These are phyloP conservation scores for Heliconius cydno DNA, from an alignment of 2,888 invertebrate species.

Conservation along the genomic window DNA sequence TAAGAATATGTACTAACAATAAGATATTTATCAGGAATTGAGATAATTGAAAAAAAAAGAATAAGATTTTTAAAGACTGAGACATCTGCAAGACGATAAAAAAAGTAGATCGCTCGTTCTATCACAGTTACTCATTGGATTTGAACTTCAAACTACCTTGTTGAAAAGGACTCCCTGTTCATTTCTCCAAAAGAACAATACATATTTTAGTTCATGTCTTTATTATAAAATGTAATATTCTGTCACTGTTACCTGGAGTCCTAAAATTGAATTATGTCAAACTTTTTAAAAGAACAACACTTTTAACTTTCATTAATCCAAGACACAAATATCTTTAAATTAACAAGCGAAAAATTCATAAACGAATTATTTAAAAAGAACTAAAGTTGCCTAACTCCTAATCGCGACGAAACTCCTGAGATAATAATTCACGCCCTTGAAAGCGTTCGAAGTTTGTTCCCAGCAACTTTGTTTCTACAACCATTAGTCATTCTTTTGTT, in stretches of 20 bases:
- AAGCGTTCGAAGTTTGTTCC: slow-evolving; percentile 68
- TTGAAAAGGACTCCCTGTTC: background rate
- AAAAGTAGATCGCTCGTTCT: too few species aligned
- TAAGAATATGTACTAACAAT: too few species aligned
- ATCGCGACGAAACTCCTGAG: slow-evolving; percentile 61
- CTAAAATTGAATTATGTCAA: slow-evolving; percentile 10
- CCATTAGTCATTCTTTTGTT: slow-evolving; percentile 82
- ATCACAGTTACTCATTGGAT: too few species aligned
- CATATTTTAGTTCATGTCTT: background rate
- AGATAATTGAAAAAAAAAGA: too few species aligned
- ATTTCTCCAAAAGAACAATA: background rate
- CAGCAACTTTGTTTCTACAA: slow-evolving; percentile 78
- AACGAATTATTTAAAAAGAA: slow-evolving; percentile 39
- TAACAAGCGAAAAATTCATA: slow-evolving; percentile 36
- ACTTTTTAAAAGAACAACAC: slow-evolving; percentile 13
- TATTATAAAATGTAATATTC: slow-evolving; percentile 2
- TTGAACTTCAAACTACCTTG: too few species aligned
- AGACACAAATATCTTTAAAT: slow-evolving; percentile 26
- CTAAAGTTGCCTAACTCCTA: slow-evolving; percentile 49
- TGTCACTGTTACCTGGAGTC: background rate
- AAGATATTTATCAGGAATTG: too few species aligned
- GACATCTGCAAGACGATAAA: too few species aligned
- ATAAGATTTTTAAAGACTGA: too few species aligned
- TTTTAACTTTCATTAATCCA: slow-evolving; percentile 18
- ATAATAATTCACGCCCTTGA: slow-evolving; percentile 78